Evolutionary conservation across 2,797 vertebrate species (phyloP).

Genomic region (Tapirus indicus): DNA sequence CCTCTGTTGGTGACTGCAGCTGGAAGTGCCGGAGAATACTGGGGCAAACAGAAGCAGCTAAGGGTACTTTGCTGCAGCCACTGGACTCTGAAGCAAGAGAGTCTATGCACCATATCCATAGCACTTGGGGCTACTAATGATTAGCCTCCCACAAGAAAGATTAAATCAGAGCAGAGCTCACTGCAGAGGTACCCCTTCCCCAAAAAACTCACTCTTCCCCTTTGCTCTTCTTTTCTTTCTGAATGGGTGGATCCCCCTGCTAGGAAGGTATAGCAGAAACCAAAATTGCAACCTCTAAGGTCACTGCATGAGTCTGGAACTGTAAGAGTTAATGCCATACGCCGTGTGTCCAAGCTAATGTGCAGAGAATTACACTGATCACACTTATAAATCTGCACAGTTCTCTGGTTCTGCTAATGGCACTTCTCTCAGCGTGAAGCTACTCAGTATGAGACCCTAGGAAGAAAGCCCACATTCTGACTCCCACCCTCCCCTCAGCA

Average conservation of each 20-base stretch:
- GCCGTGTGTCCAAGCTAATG: not conserved
- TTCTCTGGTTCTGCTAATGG: not conserved
- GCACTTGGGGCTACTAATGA: not conserved
- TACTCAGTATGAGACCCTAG: not conserved
- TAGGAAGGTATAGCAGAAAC: not conserved
- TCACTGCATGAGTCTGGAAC: not conserved
- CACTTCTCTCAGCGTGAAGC: not conserved
- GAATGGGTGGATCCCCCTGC: not conserved
- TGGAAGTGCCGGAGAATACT: not conserved
- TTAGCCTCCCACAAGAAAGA: not conserved
- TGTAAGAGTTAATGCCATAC: not conserved
- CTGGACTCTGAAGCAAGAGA: not conserved
- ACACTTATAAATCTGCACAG: constrained; percentile 23
- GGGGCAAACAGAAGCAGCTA: not conserved
- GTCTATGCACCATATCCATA: not conserved
- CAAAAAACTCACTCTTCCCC: not conserved
- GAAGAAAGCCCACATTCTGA: not conserved
- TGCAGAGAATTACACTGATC: not conserved
- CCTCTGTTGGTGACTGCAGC: not conserved
- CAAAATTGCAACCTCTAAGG: not conserved
- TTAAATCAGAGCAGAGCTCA: not conserved
- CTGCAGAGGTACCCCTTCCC: not conserved
- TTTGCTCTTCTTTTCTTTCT: not conserved
- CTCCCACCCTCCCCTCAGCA: not conserved
- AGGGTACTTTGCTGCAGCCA: not conserved